phyloP scores from a whole-genome alignment of 92 coral and sea anemone genomes.

The Phenganax marumi region DNA sequence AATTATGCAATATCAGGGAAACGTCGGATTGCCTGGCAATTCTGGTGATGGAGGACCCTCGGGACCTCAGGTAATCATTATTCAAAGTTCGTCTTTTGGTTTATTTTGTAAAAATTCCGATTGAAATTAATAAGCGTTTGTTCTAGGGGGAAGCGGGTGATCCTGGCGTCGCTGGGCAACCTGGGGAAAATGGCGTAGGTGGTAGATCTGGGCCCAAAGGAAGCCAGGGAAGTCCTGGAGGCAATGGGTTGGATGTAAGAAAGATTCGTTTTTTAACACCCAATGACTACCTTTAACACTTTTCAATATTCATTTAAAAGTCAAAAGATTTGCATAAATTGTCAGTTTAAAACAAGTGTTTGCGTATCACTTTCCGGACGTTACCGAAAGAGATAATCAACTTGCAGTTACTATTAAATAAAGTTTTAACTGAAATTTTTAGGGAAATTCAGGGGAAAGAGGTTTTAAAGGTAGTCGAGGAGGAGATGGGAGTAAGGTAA shows the following conservation, averaged over 20 bases:
- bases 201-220: conserved; percentile 26
- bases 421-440: not conserved
- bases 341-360: too few species aligned
- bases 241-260: conserved; percentile 8
- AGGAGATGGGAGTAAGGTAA: conserved; percentile 10
- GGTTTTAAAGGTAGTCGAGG: conserved; percentile 16
- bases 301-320: not conserved
- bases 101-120: not conserved
- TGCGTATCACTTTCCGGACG: too few species aligned
- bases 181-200: conserved; percentile 27
- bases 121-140: not conserved
- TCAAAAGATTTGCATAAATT: too few species aligned
- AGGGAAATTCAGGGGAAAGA: conserved; percentile 8
- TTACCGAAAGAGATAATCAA: too few species aligned
- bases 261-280: not conserved
- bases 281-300: not conserved
- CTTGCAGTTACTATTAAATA: not conserved
- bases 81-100: not conserved
- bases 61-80: conserved; percentile 18
- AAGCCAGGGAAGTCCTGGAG: not conserved
- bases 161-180: conserved; percentile 26
- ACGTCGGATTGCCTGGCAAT: conserved; percentile 15
- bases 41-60: conserved; percentile 15
- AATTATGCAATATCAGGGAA: conserved; percentile 10
- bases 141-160: conserved; percentile 31